Evolutionary conservation across 2,113 vertebrate genomes (phyloP).

Genomic region (Pionites leucogaster): DNA sequence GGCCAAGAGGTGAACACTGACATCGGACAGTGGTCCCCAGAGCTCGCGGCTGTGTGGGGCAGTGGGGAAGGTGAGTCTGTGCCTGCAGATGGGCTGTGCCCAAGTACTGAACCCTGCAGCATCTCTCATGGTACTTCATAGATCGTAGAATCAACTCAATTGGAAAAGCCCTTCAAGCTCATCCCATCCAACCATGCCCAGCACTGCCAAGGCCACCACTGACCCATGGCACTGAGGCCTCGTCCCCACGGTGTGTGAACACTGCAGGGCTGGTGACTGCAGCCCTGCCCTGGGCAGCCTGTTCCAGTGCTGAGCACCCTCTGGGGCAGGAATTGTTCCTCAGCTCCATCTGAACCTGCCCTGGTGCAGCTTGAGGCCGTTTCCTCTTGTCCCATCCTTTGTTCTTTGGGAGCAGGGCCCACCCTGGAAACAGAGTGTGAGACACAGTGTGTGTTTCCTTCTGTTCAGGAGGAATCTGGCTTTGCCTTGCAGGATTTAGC

Average conservation of each 20-base stretch:
- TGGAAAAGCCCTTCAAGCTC: neutral
- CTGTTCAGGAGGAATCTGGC: neutral
- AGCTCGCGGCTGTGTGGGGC: neutral
- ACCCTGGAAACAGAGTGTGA: accelerated
- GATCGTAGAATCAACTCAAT: neutral
- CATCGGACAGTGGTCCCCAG: neutral
- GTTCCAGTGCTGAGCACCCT: too few species aligned
- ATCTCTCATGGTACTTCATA: neutral
- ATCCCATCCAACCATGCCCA: accelerated
- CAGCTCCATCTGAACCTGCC: neutral
- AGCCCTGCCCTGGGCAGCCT: too few species aligned
- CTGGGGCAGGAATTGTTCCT: too few species aligned
- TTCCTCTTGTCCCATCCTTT: neutral
- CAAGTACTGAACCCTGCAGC: accelerated
- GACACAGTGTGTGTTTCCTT: neutral
- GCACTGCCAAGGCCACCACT: neutral
- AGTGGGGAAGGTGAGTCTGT: neutral
- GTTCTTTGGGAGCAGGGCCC: neutral
- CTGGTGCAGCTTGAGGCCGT: neutral
- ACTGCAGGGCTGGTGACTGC: too few species aligned
- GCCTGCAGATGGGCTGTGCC: neutral
- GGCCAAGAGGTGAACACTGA: accelerated
- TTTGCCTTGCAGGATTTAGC: neutral
- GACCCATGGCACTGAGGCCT: neutral
- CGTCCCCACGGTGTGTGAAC: neutral